Base-by-base conservation (phyloP, 2,113 vertebrate species). In the Lonchura striata region DNA sequence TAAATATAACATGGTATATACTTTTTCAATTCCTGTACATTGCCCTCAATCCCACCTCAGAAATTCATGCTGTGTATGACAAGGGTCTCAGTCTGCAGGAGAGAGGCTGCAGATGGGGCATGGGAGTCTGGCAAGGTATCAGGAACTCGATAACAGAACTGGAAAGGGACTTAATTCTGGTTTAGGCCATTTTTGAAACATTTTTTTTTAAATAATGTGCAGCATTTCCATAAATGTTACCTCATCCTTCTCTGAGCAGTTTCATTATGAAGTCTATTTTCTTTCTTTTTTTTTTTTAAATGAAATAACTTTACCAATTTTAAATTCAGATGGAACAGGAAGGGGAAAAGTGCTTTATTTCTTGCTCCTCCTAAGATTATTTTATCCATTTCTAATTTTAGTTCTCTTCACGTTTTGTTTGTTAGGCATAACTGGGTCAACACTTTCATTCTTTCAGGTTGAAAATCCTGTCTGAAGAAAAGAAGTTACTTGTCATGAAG, bases 371-470 rank as follows among this genome's bases (percentile, higher is more conserved):
- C 70, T 82, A 64, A 84, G 61, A 82, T 72, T 81, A 81, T 81
- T 93, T 86, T 83, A 94, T n/a, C 50, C 24, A 53, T 83, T 88
- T 86, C 87, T 91, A 93, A 94, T 94, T 85, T 94, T 94, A 95
- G 74, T 86, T 93, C 76, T 76, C 90, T 90, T 56, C 80, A 71
- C 37, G 0, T 95, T 96, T 94, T 95, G 76, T 95, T 96, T 97
- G 90, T 86, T 81, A 93, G 85, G 92, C 86, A 70, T 82, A 97
- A 97, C 90, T 96, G 60, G 95, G 96, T 96, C 95, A 97, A 93
- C 79, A 64, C 12, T 94, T 95, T 63, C 75, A 77, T 87, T 88
- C 90, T 92, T 96, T 88, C 88, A 95, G 88, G 91, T 95, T 93
- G 94, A 94, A 96, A 96, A 94, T 92, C 71, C 72, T 92, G 80